These are phyloP conservation scores for Aethes cnicana DNA, from an alignment of 2,888 invertebrate genomes.

Conservation along the genomic window DNA sequence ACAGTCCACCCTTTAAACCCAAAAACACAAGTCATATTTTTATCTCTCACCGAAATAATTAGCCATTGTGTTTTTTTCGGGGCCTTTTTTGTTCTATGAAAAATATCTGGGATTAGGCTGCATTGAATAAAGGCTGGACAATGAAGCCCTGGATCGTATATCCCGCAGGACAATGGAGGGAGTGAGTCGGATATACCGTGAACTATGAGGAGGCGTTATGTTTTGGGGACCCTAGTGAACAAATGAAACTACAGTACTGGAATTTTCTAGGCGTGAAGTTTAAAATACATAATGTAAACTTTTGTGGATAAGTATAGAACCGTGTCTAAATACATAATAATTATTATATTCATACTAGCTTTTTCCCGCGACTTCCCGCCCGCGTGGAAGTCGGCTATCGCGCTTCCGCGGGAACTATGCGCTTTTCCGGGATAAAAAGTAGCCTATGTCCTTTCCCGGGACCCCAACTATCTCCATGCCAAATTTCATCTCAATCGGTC, in stretches of 20 bases:
- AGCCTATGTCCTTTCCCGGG: too few species aligned
- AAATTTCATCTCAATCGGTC: too few species aligned
- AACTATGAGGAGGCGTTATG: background rate
- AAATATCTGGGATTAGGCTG: constrained; percentile 37
- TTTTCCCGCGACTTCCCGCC: too few species aligned
- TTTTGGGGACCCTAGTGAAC: constrained; percentile 1
- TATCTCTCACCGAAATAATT: constrained; percentile 21
- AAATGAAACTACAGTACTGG: background rate
- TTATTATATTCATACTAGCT: too few species aligned
- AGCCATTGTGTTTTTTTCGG: constrained; percentile 22
- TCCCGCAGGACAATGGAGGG: constrained; percentile 35
- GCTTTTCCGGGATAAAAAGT: too few species aligned
- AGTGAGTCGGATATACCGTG: constrained; percentile 27
- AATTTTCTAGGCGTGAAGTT: too few species aligned
- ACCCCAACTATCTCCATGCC: too few species aligned
- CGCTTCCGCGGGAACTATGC: too few species aligned
- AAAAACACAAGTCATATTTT: constrained; percentile 28
- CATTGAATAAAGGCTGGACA: constrained; percentile 39
- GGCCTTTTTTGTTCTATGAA: constrained; percentile 29
- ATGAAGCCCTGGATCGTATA: constrained; percentile 35
- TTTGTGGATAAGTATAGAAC: too few species aligned
- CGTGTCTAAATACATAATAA: too few species aligned
- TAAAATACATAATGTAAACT: too few species aligned
- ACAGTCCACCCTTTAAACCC: constrained; percentile 7
- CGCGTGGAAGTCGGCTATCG: too few species aligned